phyloP scores from a whole-genome alignment of 2,113 vertebrate species.

The Dascyllus trimaculatus region DNA sequence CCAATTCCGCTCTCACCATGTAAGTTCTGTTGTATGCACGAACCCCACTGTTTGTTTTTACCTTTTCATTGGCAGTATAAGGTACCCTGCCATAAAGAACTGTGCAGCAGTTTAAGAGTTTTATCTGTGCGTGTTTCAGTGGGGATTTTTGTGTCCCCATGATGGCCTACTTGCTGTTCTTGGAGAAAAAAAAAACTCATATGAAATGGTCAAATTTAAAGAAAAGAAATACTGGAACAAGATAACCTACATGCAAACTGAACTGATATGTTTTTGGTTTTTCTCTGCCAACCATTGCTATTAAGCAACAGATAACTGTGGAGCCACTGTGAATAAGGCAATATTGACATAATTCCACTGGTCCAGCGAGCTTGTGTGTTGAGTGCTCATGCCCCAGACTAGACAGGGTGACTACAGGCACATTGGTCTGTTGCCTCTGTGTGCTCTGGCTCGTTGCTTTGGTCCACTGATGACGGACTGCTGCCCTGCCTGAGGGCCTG shows the following conservation, averaged over 20 bases:
- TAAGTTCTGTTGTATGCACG: background rate
- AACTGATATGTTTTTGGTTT: conserved; percentile 29
- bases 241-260: background rate
- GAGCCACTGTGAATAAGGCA: conserved; percentile 62
- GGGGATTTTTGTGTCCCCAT: background rate
- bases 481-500: conserved; percentile 50
- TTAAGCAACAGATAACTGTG: conserved; percentile 64
- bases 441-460: conserved; percentile 49
- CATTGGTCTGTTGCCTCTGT: conserved; percentile 40
- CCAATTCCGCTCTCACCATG: background rate
- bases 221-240: background rate
- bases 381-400: conserved; percentile 46
- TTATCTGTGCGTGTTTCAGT: background rate
- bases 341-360: conserved; percentile 76
- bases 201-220: conserved; percentile 1
- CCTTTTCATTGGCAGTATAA: background rate
- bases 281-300: conserved; percentile 33
- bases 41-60: background rate
- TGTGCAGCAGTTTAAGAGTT: background rate
- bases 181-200: too few relatives aligned
- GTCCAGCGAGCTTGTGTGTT: conserved; percentile 66
- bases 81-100: background rate
- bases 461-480: conserved; percentile 63
- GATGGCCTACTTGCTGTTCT: background rate
- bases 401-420: conserved; percentile 55